A percentile compares a stretch with the other conserved stretches of the same genome.
These are phyloP conservation scores for Scaptodrosophila lebanonensis DNA, from an alignment of 1,140 invertebrate genomes.

Conservation along the genomic window DNA sequence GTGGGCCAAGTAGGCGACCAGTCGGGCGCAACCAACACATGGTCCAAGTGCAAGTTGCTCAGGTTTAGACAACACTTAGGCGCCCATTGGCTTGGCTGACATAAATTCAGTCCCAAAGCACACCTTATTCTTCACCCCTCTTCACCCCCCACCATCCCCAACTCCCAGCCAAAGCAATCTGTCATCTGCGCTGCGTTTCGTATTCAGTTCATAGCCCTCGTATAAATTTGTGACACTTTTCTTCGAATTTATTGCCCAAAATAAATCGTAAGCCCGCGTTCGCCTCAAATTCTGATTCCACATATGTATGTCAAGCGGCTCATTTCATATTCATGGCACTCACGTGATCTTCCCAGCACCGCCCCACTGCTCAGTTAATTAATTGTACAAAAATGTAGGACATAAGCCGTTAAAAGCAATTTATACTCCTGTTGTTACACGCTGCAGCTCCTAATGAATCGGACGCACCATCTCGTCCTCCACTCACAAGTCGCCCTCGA, in stretches of 20 bases:
- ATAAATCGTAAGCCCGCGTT: constrained; percentile 52
- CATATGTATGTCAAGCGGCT: constrained; percentile 31
- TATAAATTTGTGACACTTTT: constrained; percentile 75
- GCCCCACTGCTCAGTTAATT: constrained; percentile 60
- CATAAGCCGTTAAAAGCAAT: no score
- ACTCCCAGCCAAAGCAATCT: constrained; percentile 50
- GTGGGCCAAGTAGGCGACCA: neutral
- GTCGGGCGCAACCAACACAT: constrained; percentile 30
- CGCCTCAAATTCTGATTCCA: constrained; percentile 10
- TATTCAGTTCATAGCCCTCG: constrained; percentile 31
- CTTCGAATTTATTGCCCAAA: constrained; percentile 65
- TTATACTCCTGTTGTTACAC: no score
- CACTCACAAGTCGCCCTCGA: no score
- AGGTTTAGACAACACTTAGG: constrained; percentile 30
- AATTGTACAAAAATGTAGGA: constrained; percentile 61
- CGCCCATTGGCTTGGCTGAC: neutral
- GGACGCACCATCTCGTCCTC: neutral
- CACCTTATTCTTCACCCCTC: neutral
- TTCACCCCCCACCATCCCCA: constrained; percentile 26
- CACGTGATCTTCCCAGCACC: constrained; percentile 29
- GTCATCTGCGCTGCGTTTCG: constrained; percentile 48
- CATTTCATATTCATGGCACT: constrained; percentile 70
- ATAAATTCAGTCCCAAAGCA: constrained; percentile 12
- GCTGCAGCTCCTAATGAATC: constrained; percentile 53
- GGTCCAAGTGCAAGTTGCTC: constrained; percentile 22